Conservation (phyloP, 2,113 vertebrate genomes). For the Hipposideros armiger region DNA sequence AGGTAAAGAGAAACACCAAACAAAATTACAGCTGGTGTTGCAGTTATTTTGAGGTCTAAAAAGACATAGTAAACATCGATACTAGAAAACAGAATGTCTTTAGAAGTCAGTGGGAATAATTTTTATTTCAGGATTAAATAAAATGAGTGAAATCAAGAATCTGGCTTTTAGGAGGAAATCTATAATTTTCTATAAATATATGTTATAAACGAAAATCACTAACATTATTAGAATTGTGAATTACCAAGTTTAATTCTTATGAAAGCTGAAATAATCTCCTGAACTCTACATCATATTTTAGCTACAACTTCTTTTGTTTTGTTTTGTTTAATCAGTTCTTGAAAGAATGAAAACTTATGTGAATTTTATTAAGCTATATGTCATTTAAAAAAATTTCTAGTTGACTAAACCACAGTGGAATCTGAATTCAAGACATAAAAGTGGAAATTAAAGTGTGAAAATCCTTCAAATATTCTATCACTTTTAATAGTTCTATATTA, state of each 20-base stretch:
- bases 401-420: neutral
- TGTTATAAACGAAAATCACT: neutral
- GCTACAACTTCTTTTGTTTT: neutral
- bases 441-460: slow-evolving; percentile 33
- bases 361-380: neutral
- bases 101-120: neutral
- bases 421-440: slow-evolving; percentile 20
- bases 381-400: neutral
- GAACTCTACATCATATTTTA: neutral
- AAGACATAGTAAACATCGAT: neutral
- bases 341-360: slow-evolving; percentile 4
- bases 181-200: neutral
- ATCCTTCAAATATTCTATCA: neutral
- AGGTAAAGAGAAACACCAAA: neutral
- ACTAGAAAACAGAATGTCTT: neutral
- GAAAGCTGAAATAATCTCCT: slow-evolving; percentile 52
- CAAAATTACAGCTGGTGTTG: neutral
- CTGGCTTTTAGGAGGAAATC: neutral
- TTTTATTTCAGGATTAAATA: slow-evolving; percentile 56
- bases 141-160: neutral
- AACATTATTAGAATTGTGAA: neutral
- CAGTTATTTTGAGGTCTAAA: neutral
- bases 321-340: neutral
- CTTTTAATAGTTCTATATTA: slow-evolving; percentile 11
- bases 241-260: slow-evolving; percentile 12